Evolutionary conservation across 2,888 invertebrate species (phyloP), one percentile per base, ranked within the genome.

Genomic region (Lithophane socia): DNA sequence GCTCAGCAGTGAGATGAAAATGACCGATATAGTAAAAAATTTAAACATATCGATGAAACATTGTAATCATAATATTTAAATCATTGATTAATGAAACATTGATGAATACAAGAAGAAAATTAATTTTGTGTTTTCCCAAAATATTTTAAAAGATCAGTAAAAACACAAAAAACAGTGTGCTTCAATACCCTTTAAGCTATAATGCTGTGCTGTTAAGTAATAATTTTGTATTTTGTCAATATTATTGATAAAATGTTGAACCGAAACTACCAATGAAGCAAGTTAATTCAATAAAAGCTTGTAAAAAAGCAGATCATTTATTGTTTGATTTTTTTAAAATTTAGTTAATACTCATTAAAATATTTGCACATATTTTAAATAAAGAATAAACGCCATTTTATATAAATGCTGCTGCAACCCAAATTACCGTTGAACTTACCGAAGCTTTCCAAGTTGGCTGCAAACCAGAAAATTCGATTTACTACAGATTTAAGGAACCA

Each of bases 381-480:
- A 8, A 60, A 78, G 2, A 52, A 60, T 37, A 37, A 75, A 56
- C 63, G 44, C 67, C 13, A 24, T 49, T 68, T 60, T 10, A 56
- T 52, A 80, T 69, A 64, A 82, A 83, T 66, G 60, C 60, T 73
- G 71, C 54, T 71, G 52, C 60, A 54, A 74, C 71, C 75, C 75
- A 74, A 73, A 68, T 49, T 47, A 71, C 79, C 73, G 24, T 21
- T 60, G 80, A 88, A 96, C 96, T 96, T 90, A 96, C 96, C 94
- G 84, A 95, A 94, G 89, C 97, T 97, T 97, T 97, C 98, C 97
- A 97, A 97, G 97, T 97, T 97, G 91, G 98, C 97, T 97, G 97
- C 89, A 95, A 95, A 93, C 88, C 87, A 91, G 88, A 92, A 84
- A 65, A 81, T 10, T 21, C 7, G 10, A 65, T 84, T 84, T 83